Evolutionary conservation across 2,888 invertebrate genomes (phyloP).

Genomic region (Cephus pygmeus): DNA sequence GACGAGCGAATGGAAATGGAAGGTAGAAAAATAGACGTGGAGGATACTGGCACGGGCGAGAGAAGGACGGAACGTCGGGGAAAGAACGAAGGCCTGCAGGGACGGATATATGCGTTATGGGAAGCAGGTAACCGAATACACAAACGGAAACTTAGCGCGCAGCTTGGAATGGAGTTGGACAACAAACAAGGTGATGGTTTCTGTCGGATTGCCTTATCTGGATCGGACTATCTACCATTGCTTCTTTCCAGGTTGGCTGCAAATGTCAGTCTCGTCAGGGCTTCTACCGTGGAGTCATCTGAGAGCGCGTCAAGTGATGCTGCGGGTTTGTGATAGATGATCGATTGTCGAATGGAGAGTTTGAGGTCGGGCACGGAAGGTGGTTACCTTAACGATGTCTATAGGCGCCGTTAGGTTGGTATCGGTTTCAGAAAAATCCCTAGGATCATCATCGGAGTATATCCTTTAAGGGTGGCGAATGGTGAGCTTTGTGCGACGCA

Average conservation of each 20-base stretch:
- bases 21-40: neutral
- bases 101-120: slow-evolving; percentile 36
- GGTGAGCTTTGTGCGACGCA: neutral
- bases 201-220: slow-evolving; percentile 54
- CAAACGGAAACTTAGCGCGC: slow-evolving; percentile 42
- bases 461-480: neutral
- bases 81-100: slow-evolving; percentile 2
- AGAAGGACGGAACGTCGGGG: neutral
- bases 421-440: neutral
- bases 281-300: neutral
- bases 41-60: neutral
- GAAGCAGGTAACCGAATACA: slow-evolving; percentile 54
- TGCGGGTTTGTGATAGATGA: neutral
- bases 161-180: slow-evolving; percentile 17
- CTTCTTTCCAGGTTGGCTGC: slow-evolving; percentile 48
- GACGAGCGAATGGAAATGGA: neutral
- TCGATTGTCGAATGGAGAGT: neutral
- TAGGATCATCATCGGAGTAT: neutral
- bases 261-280: slow-evolving; percentile 25
- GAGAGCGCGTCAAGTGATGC: neutral
- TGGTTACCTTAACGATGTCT: neutral
- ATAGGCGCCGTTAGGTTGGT: neutral
- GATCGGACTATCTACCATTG: slow-evolving; percentile 52
- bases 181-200: slow-evolving; percentile 47
- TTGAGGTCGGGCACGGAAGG: neutral